Evolutionary conservation across 2,113 vertebrate species (phyloP).

Genomic region (Thalassarche chlororhynchos): DNA sequence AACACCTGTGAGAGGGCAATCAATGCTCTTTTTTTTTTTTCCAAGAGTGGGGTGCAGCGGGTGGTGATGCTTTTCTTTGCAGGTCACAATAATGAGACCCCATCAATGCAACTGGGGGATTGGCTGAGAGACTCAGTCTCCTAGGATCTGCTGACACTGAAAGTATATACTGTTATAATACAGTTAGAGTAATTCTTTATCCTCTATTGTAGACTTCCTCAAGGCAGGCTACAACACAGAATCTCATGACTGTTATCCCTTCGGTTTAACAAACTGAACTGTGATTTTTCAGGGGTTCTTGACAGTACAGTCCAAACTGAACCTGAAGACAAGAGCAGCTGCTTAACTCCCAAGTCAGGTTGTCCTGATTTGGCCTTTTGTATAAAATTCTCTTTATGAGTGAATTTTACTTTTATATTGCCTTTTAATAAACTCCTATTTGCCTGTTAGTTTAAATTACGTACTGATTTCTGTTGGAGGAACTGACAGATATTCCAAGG

Average conservation of each 20-base stretch:
- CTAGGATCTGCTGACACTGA: background rate
- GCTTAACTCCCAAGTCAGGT: background rate
- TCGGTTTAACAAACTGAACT: background rate
- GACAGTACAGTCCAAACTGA: background rate
- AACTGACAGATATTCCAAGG: background rate
- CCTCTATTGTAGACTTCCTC: background rate
- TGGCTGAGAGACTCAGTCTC: background rate
- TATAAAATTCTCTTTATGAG: background rate
- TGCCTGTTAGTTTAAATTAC: background rate
- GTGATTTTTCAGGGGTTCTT: background rate
- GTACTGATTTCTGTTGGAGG: background rate
- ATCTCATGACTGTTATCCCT: background rate
- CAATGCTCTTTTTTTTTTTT: background rate
- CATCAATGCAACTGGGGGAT: background rate
- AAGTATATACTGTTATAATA: background rate
- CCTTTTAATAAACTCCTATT: background rate
- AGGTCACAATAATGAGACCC: background rate
- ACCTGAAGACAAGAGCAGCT: background rate
- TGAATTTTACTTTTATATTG: background rate
- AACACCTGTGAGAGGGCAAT: background rate
- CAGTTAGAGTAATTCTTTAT: background rate
- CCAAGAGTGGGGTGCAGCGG: background rate
- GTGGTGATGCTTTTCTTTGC: background rate
- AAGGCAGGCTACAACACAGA: background rate
- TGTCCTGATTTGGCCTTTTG: background rate